Base-by-base conservation (phyloP, 2,888 invertebrate species). In the Flabesymbios commensalis region DNA sequence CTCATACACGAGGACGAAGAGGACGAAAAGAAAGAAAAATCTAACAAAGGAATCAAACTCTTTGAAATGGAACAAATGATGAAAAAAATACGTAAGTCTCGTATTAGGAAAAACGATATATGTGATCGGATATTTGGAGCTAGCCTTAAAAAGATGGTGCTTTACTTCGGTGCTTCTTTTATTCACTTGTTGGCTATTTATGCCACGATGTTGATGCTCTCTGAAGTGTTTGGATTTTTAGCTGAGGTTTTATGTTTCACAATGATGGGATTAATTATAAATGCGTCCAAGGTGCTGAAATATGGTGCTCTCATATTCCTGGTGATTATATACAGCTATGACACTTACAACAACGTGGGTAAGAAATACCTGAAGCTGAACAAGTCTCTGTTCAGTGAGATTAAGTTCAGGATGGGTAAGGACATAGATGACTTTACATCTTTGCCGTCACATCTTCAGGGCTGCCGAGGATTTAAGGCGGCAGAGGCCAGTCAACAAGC, bases 181-280 rank as follows among this genome's bases (percentile, higher is more conserved):
- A 32, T 49, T 14, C 26, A 29, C 14, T 57, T 67, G 5, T 24
- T 57, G 26, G 61, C 66, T 10, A 24, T 68, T 7, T 67, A 59
- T 33, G 42, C 66, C 7, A 59, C 74, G 5, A 70, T 76, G 52
- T n/a, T 67, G 45, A 61, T 68, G 61, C 29, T 61, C 5, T 32
- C 63, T 14, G 66, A 64, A 33, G 61, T 64, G 24, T 28, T 43
- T 3, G 42, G 49, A 3, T 64, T 42, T 29, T 24, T 63, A 19
- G 56, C 57, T 17, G 59, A 63, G 43, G 31, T 64, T 14, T 26
- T 58, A 32, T 64, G 54, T 75, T 55, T 77, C 57, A 80, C 80
- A 0, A 74, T 80, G 76, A 80, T 80, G 80, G 80, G 80, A 0
- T 75, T 80, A 42, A 80, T 80, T 29, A 76, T 80, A 5, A 80